Conservation (phyloP, 2,113 vertebrate species). For the Colius striatus region DNA sequence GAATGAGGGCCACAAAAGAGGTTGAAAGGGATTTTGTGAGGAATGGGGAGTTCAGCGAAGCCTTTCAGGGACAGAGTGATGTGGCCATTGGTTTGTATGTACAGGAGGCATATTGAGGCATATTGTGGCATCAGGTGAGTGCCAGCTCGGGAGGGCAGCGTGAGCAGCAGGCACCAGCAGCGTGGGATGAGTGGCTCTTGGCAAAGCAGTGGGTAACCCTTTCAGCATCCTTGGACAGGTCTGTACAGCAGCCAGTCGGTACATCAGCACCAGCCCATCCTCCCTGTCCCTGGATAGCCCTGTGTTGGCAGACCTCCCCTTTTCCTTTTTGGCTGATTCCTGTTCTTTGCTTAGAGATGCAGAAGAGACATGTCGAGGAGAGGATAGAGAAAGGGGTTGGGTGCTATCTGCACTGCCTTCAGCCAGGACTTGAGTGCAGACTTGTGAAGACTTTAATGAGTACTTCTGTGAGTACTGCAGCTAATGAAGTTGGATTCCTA, state of each 20-base stretch:
- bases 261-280: neutral
- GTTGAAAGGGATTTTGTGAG: neutral
- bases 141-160: neutral
- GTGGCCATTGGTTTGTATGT: neutral
- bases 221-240: rapidly evolving
- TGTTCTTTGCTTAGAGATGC: rapidly evolving
- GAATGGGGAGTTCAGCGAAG: neutral
- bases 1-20: neutral
- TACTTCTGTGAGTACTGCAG: neutral
- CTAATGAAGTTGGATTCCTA: neutral
- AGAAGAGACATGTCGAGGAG: rapidly evolving
- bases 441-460: neutral
- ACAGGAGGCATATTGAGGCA: neutral
- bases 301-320: neutral
- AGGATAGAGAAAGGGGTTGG: neutral
- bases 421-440: neutral
- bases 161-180: no score
- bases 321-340: neutral
- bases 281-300: neutral
- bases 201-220: neutral
- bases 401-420: neutral
- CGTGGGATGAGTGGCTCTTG: neutral
- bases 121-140: neutral
- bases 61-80: neutral
- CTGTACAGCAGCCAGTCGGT: neutral